Evolutionary conservation across 2,797 vertebrate genomes (phyloP).

Genomic region (Pogoniulus pusillus): DNA sequence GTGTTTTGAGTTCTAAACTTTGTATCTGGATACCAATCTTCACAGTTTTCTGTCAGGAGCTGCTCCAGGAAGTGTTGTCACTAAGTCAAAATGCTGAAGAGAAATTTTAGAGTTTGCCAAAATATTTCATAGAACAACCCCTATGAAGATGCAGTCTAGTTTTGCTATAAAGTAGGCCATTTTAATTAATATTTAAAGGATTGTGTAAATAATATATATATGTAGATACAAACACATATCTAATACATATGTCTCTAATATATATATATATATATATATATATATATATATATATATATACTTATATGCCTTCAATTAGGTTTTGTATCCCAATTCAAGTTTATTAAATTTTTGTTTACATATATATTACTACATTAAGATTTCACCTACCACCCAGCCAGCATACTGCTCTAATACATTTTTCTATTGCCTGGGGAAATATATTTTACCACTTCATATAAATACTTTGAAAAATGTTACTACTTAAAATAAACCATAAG

Average conservation of each 20-base stretch:
- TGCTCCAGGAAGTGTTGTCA: neutral
- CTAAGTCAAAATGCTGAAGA: neutral
- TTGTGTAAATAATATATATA: neutral
- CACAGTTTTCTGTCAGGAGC: neutral
- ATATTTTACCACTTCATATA: neutral
- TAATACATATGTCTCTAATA: no score
- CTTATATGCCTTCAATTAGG: neutral
- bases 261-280: no score
- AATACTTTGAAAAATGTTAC: neutral
- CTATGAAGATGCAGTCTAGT: neutral
- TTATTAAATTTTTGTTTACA: neutral
- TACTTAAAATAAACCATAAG: neutral
- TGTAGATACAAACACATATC: no score
- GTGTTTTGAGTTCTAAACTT: neutral
- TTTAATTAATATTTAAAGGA: slow-evolving; percentile 1
- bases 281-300: no score
- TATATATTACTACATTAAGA: neutral
- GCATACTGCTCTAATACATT: neutral
- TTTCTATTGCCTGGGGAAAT: neutral
- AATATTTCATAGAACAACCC: neutral
- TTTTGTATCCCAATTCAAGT: neutral
- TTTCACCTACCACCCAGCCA: neutral
- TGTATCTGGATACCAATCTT: neutral
- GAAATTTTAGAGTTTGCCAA: neutral
- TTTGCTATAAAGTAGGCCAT: neutral